phyloP scores from a whole-genome alignment of 1,140 invertebrate species.

The Drosophila sechellia region DNA sequence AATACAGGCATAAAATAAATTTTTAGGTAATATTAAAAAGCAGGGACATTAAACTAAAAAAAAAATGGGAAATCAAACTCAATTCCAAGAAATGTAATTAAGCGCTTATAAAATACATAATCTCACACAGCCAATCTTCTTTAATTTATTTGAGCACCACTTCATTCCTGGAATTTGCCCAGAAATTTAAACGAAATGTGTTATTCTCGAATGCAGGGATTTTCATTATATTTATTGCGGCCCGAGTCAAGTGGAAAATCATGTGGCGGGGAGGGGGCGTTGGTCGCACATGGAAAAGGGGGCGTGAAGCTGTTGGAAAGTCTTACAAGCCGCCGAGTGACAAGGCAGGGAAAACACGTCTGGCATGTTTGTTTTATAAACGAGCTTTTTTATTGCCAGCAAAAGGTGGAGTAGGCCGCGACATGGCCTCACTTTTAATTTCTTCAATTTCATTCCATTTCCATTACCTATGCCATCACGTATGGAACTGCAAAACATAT shows the following conservation, averaged over 20 bases:
- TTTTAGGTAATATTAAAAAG: too few relatives aligned
- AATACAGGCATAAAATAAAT: not conserved
- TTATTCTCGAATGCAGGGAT: slow-evolving; percentile 8
- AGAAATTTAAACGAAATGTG: slow-evolving; percentile 13
- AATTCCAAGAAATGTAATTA: slow-evolving; percentile 10
- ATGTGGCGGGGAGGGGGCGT: not conserved
- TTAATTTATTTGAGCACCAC: slow-evolving; percentile 30
- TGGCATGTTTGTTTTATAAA: slow-evolving; percentile 72
- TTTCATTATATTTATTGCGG: slow-evolving; percentile 44
- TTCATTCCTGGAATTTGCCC: slow-evolving; percentile 26
- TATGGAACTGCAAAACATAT: not conserved
- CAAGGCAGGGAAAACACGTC: slow-evolving; percentile 51
- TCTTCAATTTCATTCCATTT: not conserved
- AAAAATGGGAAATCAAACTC: slow-evolving; percentile 6
- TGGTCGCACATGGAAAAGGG: slow-evolving; percentile 6
- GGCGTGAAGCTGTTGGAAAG: slow-evolving; percentile 33
- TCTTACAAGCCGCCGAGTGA: slow-evolving; percentile 71
- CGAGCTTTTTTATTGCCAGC: slow-evolving; percentile 73
- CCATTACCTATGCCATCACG: too few relatives aligned
- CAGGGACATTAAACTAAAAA: slow-evolving; percentile 5
- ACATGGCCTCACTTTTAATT: not conserved
- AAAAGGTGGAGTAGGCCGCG: slow-evolving; percentile 25
- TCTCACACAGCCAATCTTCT: slow-evolving; percentile 25
- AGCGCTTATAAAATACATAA: slow-evolving; percentile 25
- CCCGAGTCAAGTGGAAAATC: slow-evolving; percentile 11